A percentile compares a stretch with the other conserved stretches of the same genome.
phyloP scores from a whole-genome alignment of 2,113 vertebrate species.

The Ammodytes marinus region DNA sequence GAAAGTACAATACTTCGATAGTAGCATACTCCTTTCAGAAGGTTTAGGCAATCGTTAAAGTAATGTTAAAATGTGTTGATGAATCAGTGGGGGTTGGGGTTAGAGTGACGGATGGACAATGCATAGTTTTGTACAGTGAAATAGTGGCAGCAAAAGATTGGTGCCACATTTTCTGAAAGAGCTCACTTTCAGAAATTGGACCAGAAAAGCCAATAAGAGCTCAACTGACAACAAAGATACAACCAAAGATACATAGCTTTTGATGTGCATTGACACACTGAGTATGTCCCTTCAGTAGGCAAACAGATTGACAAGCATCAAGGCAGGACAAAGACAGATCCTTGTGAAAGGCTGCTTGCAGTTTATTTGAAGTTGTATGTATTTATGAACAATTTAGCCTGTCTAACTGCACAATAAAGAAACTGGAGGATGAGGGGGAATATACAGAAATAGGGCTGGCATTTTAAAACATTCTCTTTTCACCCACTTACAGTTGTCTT shows the following conservation, averaged over 20 bases:
- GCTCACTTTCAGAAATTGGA: conserved; percentile 5
- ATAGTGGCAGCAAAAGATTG: too few relatives aligned
- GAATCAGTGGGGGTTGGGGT: not conserved
- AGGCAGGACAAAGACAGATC: not conserved
- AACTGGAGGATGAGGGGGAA: not conserved
- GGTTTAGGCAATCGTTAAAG: not conserved
- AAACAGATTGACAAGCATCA: conserved; percentile 39
- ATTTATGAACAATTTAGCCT: conserved; percentile 9
- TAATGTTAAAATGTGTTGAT: not conserved
- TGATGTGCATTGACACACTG: conserved; percentile 60
- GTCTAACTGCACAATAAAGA: conserved; percentile 3
- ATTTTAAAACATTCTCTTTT: conserved; percentile 5
- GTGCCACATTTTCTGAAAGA: not conserved
- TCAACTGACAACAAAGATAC: not conserved
- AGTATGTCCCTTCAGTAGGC: conserved; percentile 75
- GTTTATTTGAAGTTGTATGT: conserved; percentile 16
- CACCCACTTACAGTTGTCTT: conserved; percentile 11
- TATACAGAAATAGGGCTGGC: not conserved
- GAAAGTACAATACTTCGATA: not conserved
- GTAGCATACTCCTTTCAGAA: not conserved
- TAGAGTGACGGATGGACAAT: not conserved
- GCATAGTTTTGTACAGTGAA: not conserved
- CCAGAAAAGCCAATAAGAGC: conserved; percentile 7
- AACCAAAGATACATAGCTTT: not conserved
- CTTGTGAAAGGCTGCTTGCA: conserved; percentile 19